Evolutionary conservation across 2,888 invertebrate species (phyloP).

Genomic region (Rhamnusium bicolor): DNA sequence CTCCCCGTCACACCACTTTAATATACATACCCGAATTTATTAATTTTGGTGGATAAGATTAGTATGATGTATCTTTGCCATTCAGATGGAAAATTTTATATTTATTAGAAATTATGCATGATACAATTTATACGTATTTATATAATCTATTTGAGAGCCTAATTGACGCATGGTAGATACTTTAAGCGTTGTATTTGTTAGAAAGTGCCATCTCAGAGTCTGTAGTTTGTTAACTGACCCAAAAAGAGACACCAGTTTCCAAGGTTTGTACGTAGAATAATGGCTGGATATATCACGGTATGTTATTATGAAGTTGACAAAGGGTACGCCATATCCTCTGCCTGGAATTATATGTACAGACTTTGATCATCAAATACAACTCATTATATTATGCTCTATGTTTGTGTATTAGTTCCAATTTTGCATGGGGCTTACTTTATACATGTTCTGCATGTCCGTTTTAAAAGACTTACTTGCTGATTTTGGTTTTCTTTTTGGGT

Average conservation of each 20-base stretch:
- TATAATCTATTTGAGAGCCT: constrained; percentile 61
- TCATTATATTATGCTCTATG: constrained; percentile 52
- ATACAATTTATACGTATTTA: constrained; percentile 44
- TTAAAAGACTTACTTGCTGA: constrained; percentile 26
- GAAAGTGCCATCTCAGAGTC: constrained; percentile 69
- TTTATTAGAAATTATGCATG: constrained; percentile 49
- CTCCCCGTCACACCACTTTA: constrained; percentile 43
- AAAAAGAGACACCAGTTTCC: constrained; percentile 67
- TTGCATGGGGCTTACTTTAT: constrained; percentile 66
- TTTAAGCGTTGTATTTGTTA: constrained; percentile 68
- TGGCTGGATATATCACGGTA: neutral
- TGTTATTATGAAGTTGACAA: no score
- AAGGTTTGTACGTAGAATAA: constrained; percentile 46
- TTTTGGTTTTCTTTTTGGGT: constrained; percentile 69
- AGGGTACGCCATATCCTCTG: no score
- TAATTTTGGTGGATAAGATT: constrained; percentile 57
- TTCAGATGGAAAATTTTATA: constrained; percentile 38
- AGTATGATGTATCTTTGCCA: constrained; percentile 50
- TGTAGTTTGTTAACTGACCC: constrained; percentile 71
- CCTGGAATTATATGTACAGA: constrained; percentile 33
- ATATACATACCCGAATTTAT: constrained; percentile 40
- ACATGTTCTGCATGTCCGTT: constrained; percentile 64
- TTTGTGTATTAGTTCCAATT: constrained; percentile 63
- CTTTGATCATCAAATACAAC: constrained; percentile 33
- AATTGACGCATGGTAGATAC: constrained; percentile 70